A percentile compares a stretch with the other conserved stretches of the same genome.
These are phyloP conservation scores for Spheniscus humboldti DNA, from an alignment of 2,797 vertebrate species.

Conservation along the genomic window DNA sequence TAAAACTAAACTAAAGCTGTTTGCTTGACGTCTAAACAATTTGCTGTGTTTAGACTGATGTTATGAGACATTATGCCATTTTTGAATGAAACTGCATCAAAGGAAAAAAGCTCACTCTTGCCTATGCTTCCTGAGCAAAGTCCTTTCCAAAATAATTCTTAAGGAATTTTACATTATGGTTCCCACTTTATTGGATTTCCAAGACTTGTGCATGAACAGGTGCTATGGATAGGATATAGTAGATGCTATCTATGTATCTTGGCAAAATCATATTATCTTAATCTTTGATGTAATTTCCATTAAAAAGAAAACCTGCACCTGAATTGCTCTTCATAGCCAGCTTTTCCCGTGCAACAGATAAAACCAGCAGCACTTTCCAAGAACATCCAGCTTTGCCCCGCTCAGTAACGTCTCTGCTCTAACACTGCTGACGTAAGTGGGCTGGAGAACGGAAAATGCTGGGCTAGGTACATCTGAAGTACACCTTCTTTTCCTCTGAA, in stretches of 20 bases:
- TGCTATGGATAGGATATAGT: neutral
- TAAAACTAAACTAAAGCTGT: neutral
- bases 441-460: neutral
- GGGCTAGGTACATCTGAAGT: neutral
- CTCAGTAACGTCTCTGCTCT: neutral
- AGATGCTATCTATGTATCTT: neutral
- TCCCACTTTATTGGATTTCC: neutral
- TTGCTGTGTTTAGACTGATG: neutral
- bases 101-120: neutral
- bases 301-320: neutral
- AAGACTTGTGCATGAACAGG: neutral
- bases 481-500: neutral
- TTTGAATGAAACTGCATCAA: neutral
- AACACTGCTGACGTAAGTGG: neutral
- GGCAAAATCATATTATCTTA: neutral
- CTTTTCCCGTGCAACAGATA: neutral
- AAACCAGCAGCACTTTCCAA: neutral
- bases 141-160: neutral
- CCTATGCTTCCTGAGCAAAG: neutral
- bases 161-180: neutral
- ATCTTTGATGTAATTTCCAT: neutral
- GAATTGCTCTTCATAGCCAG: neutral
- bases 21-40: neutral
- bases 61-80: neutral
- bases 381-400: neutral